phyloP scores from a whole-genome alignment of 2,797 vertebrate species.

The Etheostoma nigrum region DNA sequence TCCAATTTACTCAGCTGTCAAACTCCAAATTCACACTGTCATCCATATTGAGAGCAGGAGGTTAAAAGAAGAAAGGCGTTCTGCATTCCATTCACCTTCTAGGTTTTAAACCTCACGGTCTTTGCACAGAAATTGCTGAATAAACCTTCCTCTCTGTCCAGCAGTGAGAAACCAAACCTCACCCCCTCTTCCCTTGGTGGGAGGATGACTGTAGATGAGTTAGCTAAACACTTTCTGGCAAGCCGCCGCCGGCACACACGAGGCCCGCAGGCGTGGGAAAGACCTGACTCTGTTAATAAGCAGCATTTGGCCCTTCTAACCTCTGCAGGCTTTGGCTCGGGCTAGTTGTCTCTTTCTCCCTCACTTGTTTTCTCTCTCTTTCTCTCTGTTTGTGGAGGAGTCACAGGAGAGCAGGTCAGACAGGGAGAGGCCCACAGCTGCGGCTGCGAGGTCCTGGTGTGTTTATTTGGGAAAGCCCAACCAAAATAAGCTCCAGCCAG shows the following conservation, averaged over 20 bases:
- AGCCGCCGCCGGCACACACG: slow-evolving; percentile 78
- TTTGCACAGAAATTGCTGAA: slow-evolving; percentile 70
- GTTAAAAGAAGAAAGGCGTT: slow-evolving; percentile 61
- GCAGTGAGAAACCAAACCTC: slow-evolving; percentile 59
- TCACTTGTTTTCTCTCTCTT: slow-evolving; percentile 69
- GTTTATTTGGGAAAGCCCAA: slow-evolving; percentile 87
- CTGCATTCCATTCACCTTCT: slow-evolving; percentile 62
- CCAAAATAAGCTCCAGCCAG: slow-evolving; percentile 84
- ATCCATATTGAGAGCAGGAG: slow-evolving; percentile 57
- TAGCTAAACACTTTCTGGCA: slow-evolving; percentile 80
- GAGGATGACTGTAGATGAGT: slow-evolving; percentile 78
- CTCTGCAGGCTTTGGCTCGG: slow-evolving; percentile 76
- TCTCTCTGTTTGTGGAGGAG: slow-evolving; percentile 68
- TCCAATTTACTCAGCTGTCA: slow-evolving; percentile 81
- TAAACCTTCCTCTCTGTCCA: slow-evolving; percentile 66
- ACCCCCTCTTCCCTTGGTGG: slow-evolving; percentile 43
- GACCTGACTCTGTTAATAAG: slow-evolving; percentile 83
- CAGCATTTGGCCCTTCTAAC: slow-evolving; percentile 80
- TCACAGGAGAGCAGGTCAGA: slow-evolving; percentile 79
- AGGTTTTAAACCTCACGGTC: slow-evolving; percentile 54
- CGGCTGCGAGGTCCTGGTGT: slow-evolving; percentile 72
- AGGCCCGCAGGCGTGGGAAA: slow-evolving; percentile 84
- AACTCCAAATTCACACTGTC: slow-evolving; percentile 66
- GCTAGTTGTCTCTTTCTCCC: slow-evolving; percentile 66
- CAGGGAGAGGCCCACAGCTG: slow-evolving; percentile 82